These are phyloP conservation scores for Perca schrenkii DNA, from an alignment of 2,113 vertebrate genomes.

Conservation along the genomic window DNA sequence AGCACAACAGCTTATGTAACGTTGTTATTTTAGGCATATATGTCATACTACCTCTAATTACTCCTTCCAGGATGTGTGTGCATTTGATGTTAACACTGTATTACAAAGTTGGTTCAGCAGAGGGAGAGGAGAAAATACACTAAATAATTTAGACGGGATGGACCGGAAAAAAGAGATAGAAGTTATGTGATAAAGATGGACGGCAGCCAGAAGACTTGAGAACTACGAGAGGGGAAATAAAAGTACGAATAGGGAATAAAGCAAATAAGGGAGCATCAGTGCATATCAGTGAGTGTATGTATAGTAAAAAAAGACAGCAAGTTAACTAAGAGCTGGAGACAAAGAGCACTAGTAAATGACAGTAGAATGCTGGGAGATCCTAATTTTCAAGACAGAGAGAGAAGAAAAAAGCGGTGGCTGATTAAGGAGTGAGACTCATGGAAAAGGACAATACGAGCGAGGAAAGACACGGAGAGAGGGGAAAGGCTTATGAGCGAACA, in stretches of 20 bases:
- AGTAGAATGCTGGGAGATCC: not conserved
- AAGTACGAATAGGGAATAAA: not conserved
- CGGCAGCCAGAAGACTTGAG: not conserved
- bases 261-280: not conserved
- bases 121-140: conserved; percentile 21
- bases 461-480: conserved; percentile 48
- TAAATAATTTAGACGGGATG: conserved; percentile 49
- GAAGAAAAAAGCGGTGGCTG: conserved; percentile 19
- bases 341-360: conserved; percentile 11
- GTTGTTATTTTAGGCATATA: conserved; percentile 47
- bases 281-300: not conserved
- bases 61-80: conserved; percentile 31
- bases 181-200: conserved; percentile 28
- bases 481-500: conserved; percentile 73
- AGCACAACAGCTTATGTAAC: conserved; percentile 63
- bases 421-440: conserved; percentile 32
- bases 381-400: conserved; percentile 8
- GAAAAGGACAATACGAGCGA: conserved; percentile 48
- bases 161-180: conserved; percentile 3
- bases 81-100: conserved; percentile 38
- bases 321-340: conserved; percentile 18
- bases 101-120: conserved; percentile 46
- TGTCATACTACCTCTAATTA: conserved; percentile 49
- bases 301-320: not conserved
- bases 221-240: not conserved